Percentiles rank a stretch among this genome's conserved stretches.
phyloP scores from a whole-genome alignment of 37 sponge, comb jelly and placozoan genomes.

The Tethya wilhelma region DNA sequence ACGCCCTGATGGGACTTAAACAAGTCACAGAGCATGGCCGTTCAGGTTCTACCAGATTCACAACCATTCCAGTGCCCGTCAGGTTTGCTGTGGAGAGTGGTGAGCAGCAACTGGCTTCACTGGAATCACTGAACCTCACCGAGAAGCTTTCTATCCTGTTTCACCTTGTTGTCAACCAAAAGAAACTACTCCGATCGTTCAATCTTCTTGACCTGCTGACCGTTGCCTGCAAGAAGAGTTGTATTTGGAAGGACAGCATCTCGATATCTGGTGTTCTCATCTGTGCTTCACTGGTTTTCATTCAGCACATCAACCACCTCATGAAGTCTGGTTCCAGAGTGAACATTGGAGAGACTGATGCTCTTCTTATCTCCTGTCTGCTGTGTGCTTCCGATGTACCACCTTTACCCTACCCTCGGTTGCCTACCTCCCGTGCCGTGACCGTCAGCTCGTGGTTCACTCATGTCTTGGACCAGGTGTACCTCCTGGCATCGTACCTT shows the following conservation, averaged over 20 bases:
- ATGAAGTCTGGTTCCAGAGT: not conserved
- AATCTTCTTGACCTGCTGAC: not conserved
- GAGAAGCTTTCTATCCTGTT: conserved; percentile 23
- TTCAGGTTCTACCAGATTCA: not conserved
- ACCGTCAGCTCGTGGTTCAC: conserved; percentile 32
- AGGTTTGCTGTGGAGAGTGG: not conserved
- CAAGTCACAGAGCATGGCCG: conserved; percentile 54
- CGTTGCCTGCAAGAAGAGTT: not conserved
- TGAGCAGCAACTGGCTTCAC: not conserved
- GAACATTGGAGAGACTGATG: conserved; percentile 26
- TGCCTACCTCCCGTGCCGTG: conserved; percentile 21
- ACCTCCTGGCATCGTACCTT: conserved; percentile 32
- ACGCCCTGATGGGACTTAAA: conserved; percentile 42
- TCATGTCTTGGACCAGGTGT: conserved; percentile 35
- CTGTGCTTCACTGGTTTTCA: conserved; percentile 12
- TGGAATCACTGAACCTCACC: not conserved
- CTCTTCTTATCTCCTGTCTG: conserved; percentile 32
- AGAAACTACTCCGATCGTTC: not conserved
- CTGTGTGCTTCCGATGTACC: not conserved
- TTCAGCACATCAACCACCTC: not conserved
- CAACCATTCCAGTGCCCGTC: not conserved
- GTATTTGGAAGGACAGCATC: not conserved
- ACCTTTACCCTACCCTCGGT: not conserved
- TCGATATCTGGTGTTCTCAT: not conserved
- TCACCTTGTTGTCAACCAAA: not conserved